These are phyloP conservation scores for Hylaeus anthracinus DNA, from an alignment of 1,140 invertebrate species.

Conservation along the genomic window DNA sequence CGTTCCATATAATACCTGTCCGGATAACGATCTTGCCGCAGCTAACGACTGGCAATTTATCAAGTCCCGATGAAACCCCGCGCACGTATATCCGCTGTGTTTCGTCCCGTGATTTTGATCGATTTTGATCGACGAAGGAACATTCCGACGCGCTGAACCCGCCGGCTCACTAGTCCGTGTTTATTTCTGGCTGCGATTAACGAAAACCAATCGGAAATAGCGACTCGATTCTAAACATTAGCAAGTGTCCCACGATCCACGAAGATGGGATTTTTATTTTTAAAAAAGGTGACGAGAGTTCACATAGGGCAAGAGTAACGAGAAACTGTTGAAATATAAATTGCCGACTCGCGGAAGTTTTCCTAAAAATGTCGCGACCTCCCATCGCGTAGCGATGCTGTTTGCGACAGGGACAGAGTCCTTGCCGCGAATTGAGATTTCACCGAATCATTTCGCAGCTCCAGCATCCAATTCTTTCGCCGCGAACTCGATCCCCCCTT, in stretches of 20 bases:
- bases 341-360: not conserved
- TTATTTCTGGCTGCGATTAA: not conserved
- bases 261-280: no score
- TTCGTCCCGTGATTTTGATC: conserved; percentile 10
- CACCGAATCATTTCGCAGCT: conserved; percentile 9
- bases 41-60: conserved; percentile 45
- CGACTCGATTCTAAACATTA: not conserved
- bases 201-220: not conserved
- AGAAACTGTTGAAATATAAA: conserved; percentile 16
- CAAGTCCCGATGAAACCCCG: conserved; percentile 34
- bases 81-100: conserved; percentile 1
- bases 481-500: not conserved
- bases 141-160: not conserved
- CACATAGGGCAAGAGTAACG: no score
- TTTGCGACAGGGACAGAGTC: no score
- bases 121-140: conserved; percentile 26
- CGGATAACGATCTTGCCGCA: conserved; percentile 36
- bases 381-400: not conserved
- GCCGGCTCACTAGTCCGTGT: not conserved
- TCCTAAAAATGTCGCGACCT: not conserved
- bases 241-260: no score
- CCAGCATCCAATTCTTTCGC: conserved; percentile 16
- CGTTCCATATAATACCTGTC: conserved; percentile 41
- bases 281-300: no score
- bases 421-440: conserved; percentile 22